Conservation (phyloP, 2,113 vertebrate genomes). For the Semicossyphus pulcher region DNA sequence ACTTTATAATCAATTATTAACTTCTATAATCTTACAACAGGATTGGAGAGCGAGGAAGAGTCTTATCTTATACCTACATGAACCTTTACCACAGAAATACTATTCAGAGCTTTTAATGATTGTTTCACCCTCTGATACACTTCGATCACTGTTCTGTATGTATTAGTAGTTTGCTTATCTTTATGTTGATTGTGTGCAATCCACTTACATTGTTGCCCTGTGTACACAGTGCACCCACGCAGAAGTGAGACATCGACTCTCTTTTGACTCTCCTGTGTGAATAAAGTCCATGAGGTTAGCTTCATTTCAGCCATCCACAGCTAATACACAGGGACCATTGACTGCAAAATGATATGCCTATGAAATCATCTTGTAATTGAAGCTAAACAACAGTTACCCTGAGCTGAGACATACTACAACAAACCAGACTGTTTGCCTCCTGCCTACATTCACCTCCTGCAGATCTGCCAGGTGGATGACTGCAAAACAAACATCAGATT, state of each 20-base stretch:
- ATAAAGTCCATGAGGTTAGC: background rate
- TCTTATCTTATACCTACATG: no score
- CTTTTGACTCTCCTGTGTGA: background rate
- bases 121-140: background rate
- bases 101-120: no score
- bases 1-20: no score
- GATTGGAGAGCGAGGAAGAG: background rate
- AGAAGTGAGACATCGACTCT: background rate
- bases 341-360: no score
- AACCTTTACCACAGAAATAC: no score
- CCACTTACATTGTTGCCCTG: background rate
- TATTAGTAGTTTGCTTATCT: background rate
- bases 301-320: background rate
- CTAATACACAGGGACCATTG: no score
- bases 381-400: background rate
- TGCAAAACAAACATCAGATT: background rate
- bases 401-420: background rate
- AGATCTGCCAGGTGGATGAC: background rate
- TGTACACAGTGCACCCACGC: background rate
- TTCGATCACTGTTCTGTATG: background rate
- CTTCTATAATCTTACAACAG: no score
- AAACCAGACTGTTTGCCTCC: background rate
- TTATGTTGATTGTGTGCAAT: background rate
- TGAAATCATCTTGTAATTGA: no score
- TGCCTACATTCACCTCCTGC: background rate